Percentiles rank a stretch among this genome's conserved stretches.
These are phyloP conservation scores for Cairina moschata DNA, from an alignment of 2,113 vertebrate species.

Conservation along the genomic window DNA sequence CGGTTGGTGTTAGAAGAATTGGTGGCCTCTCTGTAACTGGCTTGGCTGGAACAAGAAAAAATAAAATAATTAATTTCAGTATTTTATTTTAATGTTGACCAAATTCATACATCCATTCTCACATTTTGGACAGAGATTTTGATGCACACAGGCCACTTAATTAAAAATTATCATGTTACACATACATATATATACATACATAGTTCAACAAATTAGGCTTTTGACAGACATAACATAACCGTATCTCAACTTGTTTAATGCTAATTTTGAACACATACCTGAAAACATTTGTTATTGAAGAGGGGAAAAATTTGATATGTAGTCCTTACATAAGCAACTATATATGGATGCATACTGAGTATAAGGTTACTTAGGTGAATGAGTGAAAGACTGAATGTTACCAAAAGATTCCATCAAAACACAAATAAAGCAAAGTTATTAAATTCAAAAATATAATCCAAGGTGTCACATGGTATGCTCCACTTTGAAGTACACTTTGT, in stretches of 20 bases:
- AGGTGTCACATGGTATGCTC: neutral
- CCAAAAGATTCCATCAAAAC: neutral
- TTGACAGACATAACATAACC: neutral
- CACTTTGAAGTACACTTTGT: neutral
- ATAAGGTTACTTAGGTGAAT: neutral
- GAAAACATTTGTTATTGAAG: slow-evolving; percentile 2
- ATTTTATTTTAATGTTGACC: neutral
- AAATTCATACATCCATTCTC: neutral
- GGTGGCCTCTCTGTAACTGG: slow-evolving; percentile 86
- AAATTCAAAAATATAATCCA: neutral
- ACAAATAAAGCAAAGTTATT: neutral
- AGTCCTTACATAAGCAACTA: neutral
- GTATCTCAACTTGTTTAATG: neutral
- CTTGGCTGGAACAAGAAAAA: slow-evolving; percentile 79
- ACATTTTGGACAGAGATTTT: neutral
- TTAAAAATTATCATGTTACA: neutral
- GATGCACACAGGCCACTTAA: neutral
- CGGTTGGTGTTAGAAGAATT: slow-evolving; percentile 86
- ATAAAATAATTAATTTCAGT: neutral
- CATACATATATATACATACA: neutral
- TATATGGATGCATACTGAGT: neutral
- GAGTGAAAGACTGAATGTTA: neutral
- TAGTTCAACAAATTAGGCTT: slow-evolving; percentile 12
- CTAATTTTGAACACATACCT: neutral
- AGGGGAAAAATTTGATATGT: neutral